Conservation (phyloP, 30 jellyfish, hydroid and myxozoan species). For the Pelagia noctiluca region DNA sequence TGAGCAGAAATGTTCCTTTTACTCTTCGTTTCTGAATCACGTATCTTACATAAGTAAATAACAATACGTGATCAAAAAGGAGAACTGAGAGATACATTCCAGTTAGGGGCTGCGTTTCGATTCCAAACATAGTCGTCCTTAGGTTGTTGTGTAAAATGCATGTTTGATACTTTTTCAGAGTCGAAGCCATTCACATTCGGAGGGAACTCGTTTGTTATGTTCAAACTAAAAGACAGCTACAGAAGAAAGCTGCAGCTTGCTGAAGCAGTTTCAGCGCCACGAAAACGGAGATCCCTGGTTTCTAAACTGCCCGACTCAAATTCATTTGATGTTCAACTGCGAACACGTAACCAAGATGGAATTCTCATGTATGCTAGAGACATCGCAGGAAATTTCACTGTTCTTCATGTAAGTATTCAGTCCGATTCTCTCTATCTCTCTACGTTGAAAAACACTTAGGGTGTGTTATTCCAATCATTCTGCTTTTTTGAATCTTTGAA, state of each 20-base stretch:
- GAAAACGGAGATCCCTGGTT: conserved; percentile 37
- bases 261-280: conserved; percentile 11
- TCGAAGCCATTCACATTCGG: conserved; percentile 75
- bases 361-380: conserved; percentile 65
- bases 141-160: too few species aligned
- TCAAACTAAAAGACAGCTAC: conserved; percentile 65
- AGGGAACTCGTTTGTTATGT: conserved; percentile 65
- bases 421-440: neutral
- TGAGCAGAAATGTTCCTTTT: too few species aligned
- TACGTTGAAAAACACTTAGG: too few species aligned
- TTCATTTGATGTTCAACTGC: conserved; percentile 50
- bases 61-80: too few species aligned
- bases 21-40: too few species aligned
- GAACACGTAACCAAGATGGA: conserved; percentile 77
- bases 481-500: too few species aligned
- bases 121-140: too few species aligned
- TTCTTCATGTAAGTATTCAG: conserved; percentile 46
- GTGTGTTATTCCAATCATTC: too few species aligned
- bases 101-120: too few species aligned
- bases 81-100: too few species aligned
- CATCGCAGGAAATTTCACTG: conserved; percentile 55
- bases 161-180: neutral
- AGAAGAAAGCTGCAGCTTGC: conserved; percentile 67
- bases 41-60: too few species aligned
- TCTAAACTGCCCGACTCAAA: conserved; percentile 12